A percentile compares a stretch with the other conserved stretches of the same genome.
Conservation (phyloP, 2,113 vertebrate species). For the Pogona vitticeps region DNA sequence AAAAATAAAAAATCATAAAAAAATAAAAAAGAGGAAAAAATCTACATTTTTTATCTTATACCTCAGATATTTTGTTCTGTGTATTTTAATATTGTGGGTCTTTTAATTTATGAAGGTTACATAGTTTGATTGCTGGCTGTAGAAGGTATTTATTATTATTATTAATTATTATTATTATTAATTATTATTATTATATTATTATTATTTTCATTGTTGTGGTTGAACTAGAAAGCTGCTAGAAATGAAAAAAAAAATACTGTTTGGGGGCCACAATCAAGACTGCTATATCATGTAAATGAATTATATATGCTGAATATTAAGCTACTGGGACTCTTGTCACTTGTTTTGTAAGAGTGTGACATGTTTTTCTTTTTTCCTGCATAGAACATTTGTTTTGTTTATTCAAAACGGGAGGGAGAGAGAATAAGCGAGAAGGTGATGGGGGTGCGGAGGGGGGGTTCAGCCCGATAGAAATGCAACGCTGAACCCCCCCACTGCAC, state of each 20-base stretch:
- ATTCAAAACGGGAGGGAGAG: constrained; percentile 66
- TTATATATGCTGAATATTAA: constrained; percentile 89
- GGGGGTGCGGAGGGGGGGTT: constrained; percentile 64
- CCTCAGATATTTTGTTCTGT: constrained; percentile 99
- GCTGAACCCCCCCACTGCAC: constrained; percentile 81
- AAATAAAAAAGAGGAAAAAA: constrained; percentile 23
- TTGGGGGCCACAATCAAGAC: constrained; percentile 86
- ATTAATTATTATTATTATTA: constrained; percentile 16
- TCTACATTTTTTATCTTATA: constrained; percentile 99
- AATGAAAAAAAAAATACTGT: constrained; percentile 76
- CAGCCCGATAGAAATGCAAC: constrained; percentile 75
- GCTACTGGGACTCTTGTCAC: constrained; percentile 86
- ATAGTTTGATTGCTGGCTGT: constrained; percentile 92
- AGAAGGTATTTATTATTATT: constrained; percentile 78
- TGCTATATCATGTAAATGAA: constrained; percentile 90
- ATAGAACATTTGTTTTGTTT: constrained; percentile 82
- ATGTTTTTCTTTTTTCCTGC: constrained; percentile 82
- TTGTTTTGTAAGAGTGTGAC: constrained; percentile 91
- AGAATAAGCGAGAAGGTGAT: constrained; percentile 64
- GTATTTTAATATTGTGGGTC: constrained; percentile 99
- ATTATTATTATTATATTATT: constrained; percentile 21
- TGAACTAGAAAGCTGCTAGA: constrained; percentile 92
- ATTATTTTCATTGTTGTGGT: constrained; percentile 75
- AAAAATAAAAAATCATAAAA: background rate
- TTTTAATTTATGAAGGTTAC: constrained; percentile 94